Base-by-base conservation (phyloP, 2,888 invertebrate species). In the Drosophila falleni region DNA sequence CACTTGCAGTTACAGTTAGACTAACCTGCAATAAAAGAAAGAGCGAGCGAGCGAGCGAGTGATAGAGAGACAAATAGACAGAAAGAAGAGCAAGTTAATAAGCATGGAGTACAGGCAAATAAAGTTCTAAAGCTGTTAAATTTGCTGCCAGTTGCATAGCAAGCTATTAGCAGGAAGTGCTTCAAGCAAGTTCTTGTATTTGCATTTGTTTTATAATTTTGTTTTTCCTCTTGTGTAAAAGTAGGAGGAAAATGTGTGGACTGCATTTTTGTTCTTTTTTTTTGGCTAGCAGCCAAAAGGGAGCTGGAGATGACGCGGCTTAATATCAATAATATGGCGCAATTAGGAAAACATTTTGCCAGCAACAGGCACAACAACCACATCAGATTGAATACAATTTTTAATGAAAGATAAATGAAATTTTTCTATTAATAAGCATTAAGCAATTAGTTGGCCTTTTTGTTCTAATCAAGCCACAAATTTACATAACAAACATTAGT, bases 321-420 rank as follows among this genome's bases (percentile, higher is more conserved):
- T 71, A 74, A 78, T 84, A 84, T 70, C 74, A 78, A 78, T 84
- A 83, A 79, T 77, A 72, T 71, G 60, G 66, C 74, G 79, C 79
- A 83, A 83, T 83, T 84, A 69, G 66, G 64, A 64, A 81, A 80
- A 71, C 71, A 76, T 62, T 79, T 53, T 33, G 58, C 33, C 55
- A 63, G 33, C 61, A 42, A 35, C 33, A 69, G 33, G 4, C 33
- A 51, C 33, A 61, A 60, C 56, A 75, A 55, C 13, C 47, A 44
- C 33, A 19, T 19, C 19, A 44, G 15, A 31, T 9, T 50, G 50
- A 16, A 33, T 16, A 11, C 10, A 50, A 44, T 29, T 19, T 37
- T 13, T 11, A 62, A 39, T 37, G 31, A 10, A 33, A 31, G 16
- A 58, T 15, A 47, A 59, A 59, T 41, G 29, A 31, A 49, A 44